phyloP scores from a whole-genome alignment of 2,888 invertebrate species.

The Drosophila paracracens region DNA sequence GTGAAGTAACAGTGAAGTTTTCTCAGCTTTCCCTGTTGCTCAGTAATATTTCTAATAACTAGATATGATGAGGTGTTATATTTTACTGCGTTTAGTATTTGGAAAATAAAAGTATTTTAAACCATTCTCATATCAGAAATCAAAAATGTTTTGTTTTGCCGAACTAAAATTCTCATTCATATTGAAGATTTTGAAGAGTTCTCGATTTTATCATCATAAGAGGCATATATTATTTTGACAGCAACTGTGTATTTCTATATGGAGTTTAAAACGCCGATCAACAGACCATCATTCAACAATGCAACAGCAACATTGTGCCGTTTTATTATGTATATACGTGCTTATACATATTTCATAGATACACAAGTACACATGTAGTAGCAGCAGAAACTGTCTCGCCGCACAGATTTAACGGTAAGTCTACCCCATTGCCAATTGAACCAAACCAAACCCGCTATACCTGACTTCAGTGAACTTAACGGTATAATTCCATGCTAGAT shows the following conservation, averaged over 20 bases:
- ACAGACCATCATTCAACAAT: slow-evolving; percentile 3
- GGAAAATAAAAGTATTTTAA: background rate
- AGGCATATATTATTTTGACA: background rate
- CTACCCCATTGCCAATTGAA: background rate
- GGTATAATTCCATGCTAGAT: background rate
- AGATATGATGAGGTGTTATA: background rate
- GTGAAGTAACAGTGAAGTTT: background rate
- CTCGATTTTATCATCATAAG: background rate
- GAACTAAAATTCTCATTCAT: too few relatives aligned
- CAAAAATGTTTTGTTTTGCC: background rate
- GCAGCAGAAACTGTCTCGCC: background rate
- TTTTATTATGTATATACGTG: background rate
- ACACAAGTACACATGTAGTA: background rate
- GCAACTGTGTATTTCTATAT: background rate
- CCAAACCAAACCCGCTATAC: background rate
- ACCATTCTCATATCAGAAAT: background rate
- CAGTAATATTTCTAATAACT: background rate
- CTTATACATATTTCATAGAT: background rate
- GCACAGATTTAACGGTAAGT: background rate
- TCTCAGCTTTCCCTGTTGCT: background rate
- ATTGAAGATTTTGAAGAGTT: background rate
- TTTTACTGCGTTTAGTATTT: background rate
- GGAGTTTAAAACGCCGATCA: background rate
- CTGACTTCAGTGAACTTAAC: slow-evolving; percentile 6
- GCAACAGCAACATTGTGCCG: slow-evolving; percentile 3